These are phyloP conservation scores for Parasteatoda lunata DNA, from an alignment of 2,888 invertebrate genomes.

Conservation along the genomic window DNA sequence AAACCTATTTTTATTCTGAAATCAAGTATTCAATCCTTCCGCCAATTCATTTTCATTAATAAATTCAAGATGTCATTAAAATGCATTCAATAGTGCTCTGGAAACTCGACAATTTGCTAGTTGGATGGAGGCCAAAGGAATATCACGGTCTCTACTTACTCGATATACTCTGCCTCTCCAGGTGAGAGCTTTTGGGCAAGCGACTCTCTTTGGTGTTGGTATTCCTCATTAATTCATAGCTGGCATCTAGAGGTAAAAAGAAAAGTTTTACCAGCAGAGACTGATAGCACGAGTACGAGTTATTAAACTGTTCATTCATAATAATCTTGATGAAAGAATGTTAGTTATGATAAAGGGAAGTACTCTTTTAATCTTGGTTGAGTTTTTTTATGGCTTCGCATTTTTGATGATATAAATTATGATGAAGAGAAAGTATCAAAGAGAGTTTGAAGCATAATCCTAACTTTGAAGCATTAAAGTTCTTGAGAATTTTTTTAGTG, in stretches of 20 bases:
- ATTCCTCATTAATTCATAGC: conserved; percentile 63
- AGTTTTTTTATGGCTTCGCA: too few relatives aligned
- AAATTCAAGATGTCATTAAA: conserved; percentile 3
- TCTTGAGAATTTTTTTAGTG: too few relatives aligned
- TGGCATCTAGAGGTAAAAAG: conserved; percentile 46
- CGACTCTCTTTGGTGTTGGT: conserved; percentile 57
- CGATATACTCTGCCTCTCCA: conserved; percentile 54
- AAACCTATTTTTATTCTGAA: too few relatives aligned
- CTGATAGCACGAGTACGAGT: neutral
- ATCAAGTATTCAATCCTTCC: neutral
- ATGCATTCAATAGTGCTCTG: neutral
- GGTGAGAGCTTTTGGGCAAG: conserved; percentile 53
- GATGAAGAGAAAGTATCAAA: too few relatives aligned
- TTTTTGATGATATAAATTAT: too few relatives aligned
- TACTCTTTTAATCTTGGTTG: neutral
- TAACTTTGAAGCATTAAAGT: too few relatives aligned
- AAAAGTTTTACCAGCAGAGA: conserved; percentile 11
- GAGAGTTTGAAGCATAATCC: too few relatives aligned
- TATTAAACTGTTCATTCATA: neutral
- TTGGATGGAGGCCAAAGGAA: neutral
- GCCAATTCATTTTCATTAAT: neutral
- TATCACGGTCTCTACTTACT: conserved; percentile 24
- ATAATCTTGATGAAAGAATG: neutral
- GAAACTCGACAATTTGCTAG: neutral
- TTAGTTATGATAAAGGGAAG: neutral